These are phyloP conservation scores for Pteruthius melanotis DNA, from an alignment of 2,113 vertebrate species.

Conservation along the genomic window DNA sequence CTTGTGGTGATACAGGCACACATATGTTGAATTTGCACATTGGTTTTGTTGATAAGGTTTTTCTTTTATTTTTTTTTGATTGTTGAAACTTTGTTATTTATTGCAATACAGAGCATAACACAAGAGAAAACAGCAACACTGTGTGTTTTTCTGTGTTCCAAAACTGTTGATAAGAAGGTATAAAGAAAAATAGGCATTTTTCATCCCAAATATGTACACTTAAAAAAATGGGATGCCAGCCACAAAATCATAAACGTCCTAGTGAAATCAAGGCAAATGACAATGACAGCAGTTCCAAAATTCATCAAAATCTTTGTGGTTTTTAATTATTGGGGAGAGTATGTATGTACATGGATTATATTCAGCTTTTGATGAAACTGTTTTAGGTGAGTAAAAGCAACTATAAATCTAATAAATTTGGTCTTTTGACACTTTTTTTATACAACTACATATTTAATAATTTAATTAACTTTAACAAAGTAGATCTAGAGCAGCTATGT, in stretches of 20 bases:
- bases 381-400: not conserved
- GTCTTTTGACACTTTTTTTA: not conserved
- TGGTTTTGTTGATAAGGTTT: not conserved
- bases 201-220: not conserved
- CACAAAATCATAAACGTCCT: not conserved
- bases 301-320: not conserved
- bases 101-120: not conserved
- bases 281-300: not conserved
- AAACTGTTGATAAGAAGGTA: not conserved
- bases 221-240: not conserved
- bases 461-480: not conserved
- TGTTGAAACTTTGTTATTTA: not conserved
- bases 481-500: not conserved
- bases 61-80: not conserved
- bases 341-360: not conserved
- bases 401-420: not conserved
- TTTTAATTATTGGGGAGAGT: not conserved
- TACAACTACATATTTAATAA: not conserved
- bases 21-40: not conserved
- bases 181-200: not conserved
- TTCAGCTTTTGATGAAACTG: not conserved
- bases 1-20: not conserved
- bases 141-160: not conserved
- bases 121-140: not conserved
- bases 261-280: not conserved